Conservation (phyloP, 2,888 invertebrate species). For the Hirtodrosophila duncani region DNA sequence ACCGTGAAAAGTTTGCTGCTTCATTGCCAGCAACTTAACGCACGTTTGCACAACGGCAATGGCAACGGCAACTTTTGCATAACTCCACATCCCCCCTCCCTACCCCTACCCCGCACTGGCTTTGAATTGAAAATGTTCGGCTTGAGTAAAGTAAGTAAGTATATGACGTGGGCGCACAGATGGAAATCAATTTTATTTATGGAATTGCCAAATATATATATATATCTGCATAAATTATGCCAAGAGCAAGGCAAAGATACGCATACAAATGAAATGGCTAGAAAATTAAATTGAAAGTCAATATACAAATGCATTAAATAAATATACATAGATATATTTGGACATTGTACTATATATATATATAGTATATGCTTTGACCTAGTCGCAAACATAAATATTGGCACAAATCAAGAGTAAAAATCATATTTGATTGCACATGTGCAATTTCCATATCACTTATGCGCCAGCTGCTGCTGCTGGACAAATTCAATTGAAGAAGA, state of each 20-base stretch:
- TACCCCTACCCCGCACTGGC: too few relatives aligned
- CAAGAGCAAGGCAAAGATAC: conserved; percentile 17
- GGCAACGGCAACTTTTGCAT: conserved; percentile 25
- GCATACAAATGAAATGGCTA: conserved; percentile 19
- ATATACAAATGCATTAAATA: conserved; percentile 9
- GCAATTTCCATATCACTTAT: conserved; percentile 38
- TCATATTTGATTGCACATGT: conserved; percentile 39
- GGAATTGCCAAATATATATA: conserved; percentile 25
- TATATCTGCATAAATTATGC: conserved; percentile 45
- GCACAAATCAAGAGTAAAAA: conserved; percentile 23
- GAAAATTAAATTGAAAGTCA: conserved; percentile 26
- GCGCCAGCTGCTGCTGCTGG: conserved; percentile 6
- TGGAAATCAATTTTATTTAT: conserved; percentile 33
- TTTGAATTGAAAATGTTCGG: background rate
- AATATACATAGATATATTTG: too few relatives aligned
- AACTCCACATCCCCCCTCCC: too few relatives aligned
- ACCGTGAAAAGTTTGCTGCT: conserved; percentile 54
- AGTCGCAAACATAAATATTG: conserved; percentile 40
- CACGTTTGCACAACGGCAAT: conserved; percentile 53
- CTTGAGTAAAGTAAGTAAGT: conserved; percentile 26
- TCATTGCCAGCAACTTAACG: conserved; percentile 53
- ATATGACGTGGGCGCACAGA: conserved; percentile 27
- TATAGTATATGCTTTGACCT: conserved; percentile 20
- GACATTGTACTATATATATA: too few relatives aligned
- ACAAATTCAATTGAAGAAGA: too few relatives aligned